Base-by-base conservation (phyloP, 1,140 invertebrate species). In the Lineus longissimus region DNA sequence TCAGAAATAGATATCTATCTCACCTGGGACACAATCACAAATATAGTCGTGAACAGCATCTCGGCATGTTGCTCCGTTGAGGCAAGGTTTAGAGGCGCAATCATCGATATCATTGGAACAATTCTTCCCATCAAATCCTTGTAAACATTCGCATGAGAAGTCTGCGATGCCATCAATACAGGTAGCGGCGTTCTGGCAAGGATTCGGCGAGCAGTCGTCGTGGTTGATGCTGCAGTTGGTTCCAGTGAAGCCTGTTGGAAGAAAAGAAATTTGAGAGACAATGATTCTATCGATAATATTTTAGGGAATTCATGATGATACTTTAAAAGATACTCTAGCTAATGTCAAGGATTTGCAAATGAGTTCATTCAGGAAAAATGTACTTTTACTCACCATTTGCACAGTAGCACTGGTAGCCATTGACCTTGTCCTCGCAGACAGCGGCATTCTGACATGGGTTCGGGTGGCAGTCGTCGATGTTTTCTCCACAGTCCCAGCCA, bases 401-500 rank as follows among this genome's bases (percentile, higher is more conserved):
- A 62, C 59, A 65, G 19, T 36, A 33, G 33, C 51, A 55, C 11
- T 22, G n/a, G 25, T 33, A 61, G 1, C 6, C 6, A 36, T 54
- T 45, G 1, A 45, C 11, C n/a, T 22, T 23, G 59, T 61, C 59
- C 23, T 61, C 47, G 30, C 63, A 64, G 23, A 33, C 27, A 36
- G 57, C 66, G 30, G 58, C 59, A 33, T 58, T 41, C n/a, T 61
- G 41, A 56, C 54, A 54, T 2, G 66, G 60, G 22, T 59, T 57
- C 0, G 23, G 11, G 2, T 36, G 23, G 64, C 75, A 76, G 4
- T 70, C 70, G 22, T 70, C 36, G 25, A 72, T 69, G 43, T 69
- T 68, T 17, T 29, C 63, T 11, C 63, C 58, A 59, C 75, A 76
- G 23, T 68, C 68, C 40, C 51, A 47, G 6, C 67, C 69, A 7